These are phyloP conservation scores for Drosophila parthenogenetica DNA, from an alignment of 2,888 invertebrate genomes.

Conservation along the genomic window DNA sequence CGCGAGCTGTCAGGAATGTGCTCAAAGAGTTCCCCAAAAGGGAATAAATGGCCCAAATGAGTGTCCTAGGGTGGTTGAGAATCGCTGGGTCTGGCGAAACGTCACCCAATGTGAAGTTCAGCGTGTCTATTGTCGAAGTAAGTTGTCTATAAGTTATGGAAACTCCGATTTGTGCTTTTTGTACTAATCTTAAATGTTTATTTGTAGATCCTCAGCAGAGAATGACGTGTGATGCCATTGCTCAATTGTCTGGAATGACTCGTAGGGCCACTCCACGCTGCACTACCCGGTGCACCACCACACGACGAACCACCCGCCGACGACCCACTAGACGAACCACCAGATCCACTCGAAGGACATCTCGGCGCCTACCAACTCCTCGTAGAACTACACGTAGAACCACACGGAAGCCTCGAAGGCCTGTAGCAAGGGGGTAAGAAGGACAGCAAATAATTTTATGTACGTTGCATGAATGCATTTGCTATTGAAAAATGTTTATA, in stretches of 20 bases:
- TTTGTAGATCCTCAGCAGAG: slow-evolving; percentile 13
- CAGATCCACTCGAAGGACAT: slow-evolving; percentile 1
- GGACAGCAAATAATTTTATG: background rate
- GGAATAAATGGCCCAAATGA: slow-evolving; percentile 19
- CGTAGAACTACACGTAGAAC: slow-evolving; percentile 10
- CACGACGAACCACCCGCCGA: background rate
- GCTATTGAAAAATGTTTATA: slow-evolving; percentile 25
- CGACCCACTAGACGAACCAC: background rate
- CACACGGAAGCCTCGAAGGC: background rate
- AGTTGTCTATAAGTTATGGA: background rate
- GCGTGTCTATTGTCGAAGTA: slow-evolving; percentile 45
- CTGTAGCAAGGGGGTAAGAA: background rate
- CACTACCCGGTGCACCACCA: slow-evolving; percentile 3
- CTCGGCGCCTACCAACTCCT: background rate
- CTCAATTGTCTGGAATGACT: slow-evolving; percentile 32
- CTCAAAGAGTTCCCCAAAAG: background rate
- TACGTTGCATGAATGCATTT: slow-evolving; percentile 4
- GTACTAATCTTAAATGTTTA: background rate
- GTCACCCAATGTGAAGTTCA: slow-evolving; percentile 42
- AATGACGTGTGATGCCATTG: slow-evolving; percentile 35
- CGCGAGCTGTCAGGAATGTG: slow-evolving; percentile 29
- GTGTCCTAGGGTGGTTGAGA: slow-evolving; percentile 16
- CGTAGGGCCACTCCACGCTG: slow-evolving; percentile 12
- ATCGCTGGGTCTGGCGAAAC: slow-evolving; percentile 36
- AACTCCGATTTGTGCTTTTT: no score